phyloP scores from a whole-genome alignment of 1,140 invertebrate genomes.

The Sminthurinus signatus region DNA sequence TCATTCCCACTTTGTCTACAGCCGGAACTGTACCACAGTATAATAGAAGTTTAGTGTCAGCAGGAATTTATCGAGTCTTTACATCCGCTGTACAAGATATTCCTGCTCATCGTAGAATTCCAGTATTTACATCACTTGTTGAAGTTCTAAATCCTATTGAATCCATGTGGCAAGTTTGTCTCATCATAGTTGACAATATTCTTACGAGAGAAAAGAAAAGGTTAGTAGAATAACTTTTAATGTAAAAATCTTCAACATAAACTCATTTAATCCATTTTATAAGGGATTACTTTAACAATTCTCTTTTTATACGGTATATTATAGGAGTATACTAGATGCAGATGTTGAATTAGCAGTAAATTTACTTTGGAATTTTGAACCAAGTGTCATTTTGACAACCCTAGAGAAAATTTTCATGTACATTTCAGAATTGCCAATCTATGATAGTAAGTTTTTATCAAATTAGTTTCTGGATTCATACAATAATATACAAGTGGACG shows the following conservation, averaged over 20 bases:
- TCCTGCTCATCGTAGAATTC: constrained; percentile 73
- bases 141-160: constrained; percentile 60
- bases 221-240: constrained; percentile 11
- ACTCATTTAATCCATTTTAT: constrained; percentile 6
- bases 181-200: constrained; percentile 42
- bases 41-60: constrained; percentile 37
- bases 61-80: constrained; percentile 76
- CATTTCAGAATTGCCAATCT: constrained; percentile 23
- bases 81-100: constrained; percentile 81
- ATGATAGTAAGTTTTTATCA: constrained; percentile 25
- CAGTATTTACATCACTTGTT: constrained; percentile 72
- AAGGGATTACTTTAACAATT: constrained; percentile 1
- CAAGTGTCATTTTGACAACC: constrained; percentile 11
- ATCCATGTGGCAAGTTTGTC: constrained; percentile 59
- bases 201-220: constrained; percentile 36
- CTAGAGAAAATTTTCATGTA: constrained; percentile 33
- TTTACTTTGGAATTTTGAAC: constrained; percentile 27
- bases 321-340: constrained; percentile 32
- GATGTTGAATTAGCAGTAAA: constrained; percentile 34
- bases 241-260: no score
- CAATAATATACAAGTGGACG: not conserved
- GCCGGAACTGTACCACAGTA: constrained; percentile 26
- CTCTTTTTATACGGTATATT: constrained; percentile 12
- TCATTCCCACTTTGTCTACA: constrained; percentile 74
- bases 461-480: not conserved